Percentiles rank a stretch among this genome's conserved stretches.
These are phyloP conservation scores for Lethrus apterus DNA, from an alignment of 1,140 invertebrate species.

Conservation along the genomic window DNA sequence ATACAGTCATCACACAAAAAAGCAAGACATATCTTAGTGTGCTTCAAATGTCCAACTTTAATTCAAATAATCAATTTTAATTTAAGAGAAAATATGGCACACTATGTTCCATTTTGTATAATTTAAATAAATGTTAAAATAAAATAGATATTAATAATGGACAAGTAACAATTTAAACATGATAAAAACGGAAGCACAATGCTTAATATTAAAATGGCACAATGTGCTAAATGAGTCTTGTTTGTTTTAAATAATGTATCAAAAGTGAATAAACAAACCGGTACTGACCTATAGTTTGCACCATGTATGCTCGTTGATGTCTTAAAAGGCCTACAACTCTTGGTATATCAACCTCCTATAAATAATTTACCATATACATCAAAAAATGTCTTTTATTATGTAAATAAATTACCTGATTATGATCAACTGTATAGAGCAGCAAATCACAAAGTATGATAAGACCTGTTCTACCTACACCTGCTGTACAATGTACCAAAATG, in stretches of 20 bases:
- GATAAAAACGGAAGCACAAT: no score
- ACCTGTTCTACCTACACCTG: conserved; percentile 64
- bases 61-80: no score
- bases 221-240: conserved; percentile 5
- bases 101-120: no score
- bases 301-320: conserved; percentile 76
- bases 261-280: conserved; percentile 80
- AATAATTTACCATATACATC: conserved; percentile 35
- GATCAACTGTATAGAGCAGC: conserved; percentile 76
- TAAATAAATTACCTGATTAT: conserved; percentile 62
- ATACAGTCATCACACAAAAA: no score
- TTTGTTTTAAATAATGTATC: conserved; percentile 45
- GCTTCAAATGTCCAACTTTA: no score
- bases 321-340: conserved; percentile 66
- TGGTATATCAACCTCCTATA: conserved; percentile 69
- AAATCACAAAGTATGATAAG: conserved; percentile 72
- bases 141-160: no score
- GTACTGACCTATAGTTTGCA: conserved; percentile 83
- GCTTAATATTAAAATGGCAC: no score
- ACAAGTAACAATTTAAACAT: no score
- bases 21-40: no score
- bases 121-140: no score
- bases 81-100: no score
- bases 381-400: conserved; percentile 12
- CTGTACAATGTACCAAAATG: conserved; percentile 61